Base-by-base conservation (phyloP, 2,113 vertebrate species). In the Phodopus roborovskii region DNA sequence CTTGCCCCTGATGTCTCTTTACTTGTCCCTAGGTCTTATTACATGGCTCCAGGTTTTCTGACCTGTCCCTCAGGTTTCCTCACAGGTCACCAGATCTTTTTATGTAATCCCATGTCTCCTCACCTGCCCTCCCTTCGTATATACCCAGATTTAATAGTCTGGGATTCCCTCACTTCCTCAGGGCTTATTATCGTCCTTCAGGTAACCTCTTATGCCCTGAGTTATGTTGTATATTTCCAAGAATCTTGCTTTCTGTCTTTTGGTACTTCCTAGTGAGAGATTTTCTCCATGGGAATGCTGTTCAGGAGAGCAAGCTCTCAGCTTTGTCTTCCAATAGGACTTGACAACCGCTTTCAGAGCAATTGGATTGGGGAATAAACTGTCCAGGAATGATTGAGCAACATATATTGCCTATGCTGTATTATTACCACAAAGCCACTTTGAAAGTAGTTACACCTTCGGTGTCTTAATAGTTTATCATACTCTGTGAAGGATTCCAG, bases 291-390 rank as follows among this genome's bases (percentile, higher is more conserved):
- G 5, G 45, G n/a, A 33, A 28, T 33, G 7, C 24, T 45, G 7
- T 50, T 39, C 66, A 45, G 0, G 24, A 45, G 28, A 62, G 42
- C 15, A 24, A 22, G 10, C n/a, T 70, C 39, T 6, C 9, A 45
- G 24, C 50, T 7, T 22, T 50, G 8, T 22, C 39, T 22, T 50
- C n/a, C 1, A 7, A 11, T 2, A n/a, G 0, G 0, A 8, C 68
- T 36, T 70, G 68, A 70, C 33, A 70, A n/a, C 22, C 5, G 28
- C 28, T 64, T n/a, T 13, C 39, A 58, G 60, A 33, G 36, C 28
- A 30, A 4, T 15, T 45, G 1, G 53, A 3, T 48, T 77, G 48
- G 73, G 88, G n/a, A 22, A 45, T 26, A 77, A 24, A 11, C 16
- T 24, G n/a, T 1, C 39, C 24, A 1, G 1, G 4, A 33, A 2